phyloP scores from a whole-genome alignment of 2,888 invertebrate genomes.

The Dynastes hyllus region DNA sequence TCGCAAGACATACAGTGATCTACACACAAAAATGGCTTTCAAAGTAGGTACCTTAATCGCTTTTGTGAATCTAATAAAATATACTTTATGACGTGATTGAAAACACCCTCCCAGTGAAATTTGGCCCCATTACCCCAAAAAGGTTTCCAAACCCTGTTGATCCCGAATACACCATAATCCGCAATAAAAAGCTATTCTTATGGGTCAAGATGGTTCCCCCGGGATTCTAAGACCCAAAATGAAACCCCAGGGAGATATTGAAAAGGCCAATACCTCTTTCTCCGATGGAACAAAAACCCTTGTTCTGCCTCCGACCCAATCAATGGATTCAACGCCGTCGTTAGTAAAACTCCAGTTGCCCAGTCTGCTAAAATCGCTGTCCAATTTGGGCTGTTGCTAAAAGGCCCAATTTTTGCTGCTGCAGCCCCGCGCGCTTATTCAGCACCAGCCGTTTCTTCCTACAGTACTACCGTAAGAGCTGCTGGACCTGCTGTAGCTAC shows the following conservation, averaged over 20 bases:
- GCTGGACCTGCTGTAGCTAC: conserved; percentile 23
- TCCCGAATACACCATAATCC: conserved; percentile 68
- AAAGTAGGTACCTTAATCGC: conserved; percentile 51
- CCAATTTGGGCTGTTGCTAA: conserved; percentile 56
- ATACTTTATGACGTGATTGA: not conserved
- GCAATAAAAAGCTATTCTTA: conserved; percentile 76
- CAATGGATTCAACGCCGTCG: conserved; percentile 75
- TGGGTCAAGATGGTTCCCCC: conserved; percentile 76
- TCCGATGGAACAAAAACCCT: conserved; percentile 79
- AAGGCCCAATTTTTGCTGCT: conserved; percentile 46
- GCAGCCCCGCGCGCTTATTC: too few relatives aligned
- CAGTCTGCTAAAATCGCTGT: conserved; percentile 67
- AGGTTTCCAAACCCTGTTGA: too few relatives aligned
- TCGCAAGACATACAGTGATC: conserved; percentile 64
- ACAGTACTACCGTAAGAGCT: conserved; percentile 22
- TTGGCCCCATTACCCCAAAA: too few relatives aligned
- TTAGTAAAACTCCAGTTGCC: conserved; percentile 72
- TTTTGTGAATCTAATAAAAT: not conserved
- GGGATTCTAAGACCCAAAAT: conserved; percentile 76
- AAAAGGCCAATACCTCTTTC: conserved; percentile 74
- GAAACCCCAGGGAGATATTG: conserved; percentile 79
- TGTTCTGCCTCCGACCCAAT: conserved; percentile 74
- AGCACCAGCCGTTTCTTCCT: conserved; percentile 35
- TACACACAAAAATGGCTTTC: conserved; percentile 53
- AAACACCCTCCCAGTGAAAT: too few relatives aligned